Base-by-base conservation (phyloP, 2,888 invertebrate genomes). In the Plebejus melissa region DNA sequence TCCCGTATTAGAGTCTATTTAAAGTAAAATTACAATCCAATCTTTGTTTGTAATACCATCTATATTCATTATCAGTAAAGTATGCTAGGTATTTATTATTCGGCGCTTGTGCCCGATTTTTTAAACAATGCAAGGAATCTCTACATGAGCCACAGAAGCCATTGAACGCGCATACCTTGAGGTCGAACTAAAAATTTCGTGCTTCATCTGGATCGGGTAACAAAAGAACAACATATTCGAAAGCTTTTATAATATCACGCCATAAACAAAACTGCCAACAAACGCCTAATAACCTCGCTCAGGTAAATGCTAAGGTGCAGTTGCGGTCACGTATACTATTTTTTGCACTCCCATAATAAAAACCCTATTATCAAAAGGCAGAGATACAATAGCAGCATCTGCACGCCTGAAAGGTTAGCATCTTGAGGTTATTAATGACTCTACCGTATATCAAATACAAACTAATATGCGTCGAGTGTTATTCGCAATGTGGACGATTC, bases 281-380 rank as follows among this genome's bases (percentile, higher is more conserved):
- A 69, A 36, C n/a, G 32, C 4, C 72, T 54, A 72, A 75, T 71
- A 57, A 71, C 70, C 50, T 75, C 57, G 9, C 77, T 78, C 81
- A 82, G 82, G 81, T 81, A 82, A 83, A 82, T 83, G 82, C 81
- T 82, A 70, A 75, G 70, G 71, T 71, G 75, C 41, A 28, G 58
- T 75, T 72, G 82, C 76, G 78, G 79, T 76, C 76, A 84, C 86
- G 85, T 85, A 82, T 82, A 74, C 78, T 79, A 80, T 78, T 77
- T 85, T 89, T 86, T 87, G 83, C 82, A 86, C 87, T 85, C 71
- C 75, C 75, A 85, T 87, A 87, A 84, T 83, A 80, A 81, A 78
- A 79, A 79, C 78, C 79, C 82, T 80, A 86, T 84, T 85, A 85
- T 83, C 82, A 83, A 81, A 81, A 80, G 77, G 79, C 76, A 76